These are phyloP conservation scores for Gephyroberyx darwinii DNA, from an alignment of 2,797 vertebrate species.

Conservation along the genomic window DNA sequence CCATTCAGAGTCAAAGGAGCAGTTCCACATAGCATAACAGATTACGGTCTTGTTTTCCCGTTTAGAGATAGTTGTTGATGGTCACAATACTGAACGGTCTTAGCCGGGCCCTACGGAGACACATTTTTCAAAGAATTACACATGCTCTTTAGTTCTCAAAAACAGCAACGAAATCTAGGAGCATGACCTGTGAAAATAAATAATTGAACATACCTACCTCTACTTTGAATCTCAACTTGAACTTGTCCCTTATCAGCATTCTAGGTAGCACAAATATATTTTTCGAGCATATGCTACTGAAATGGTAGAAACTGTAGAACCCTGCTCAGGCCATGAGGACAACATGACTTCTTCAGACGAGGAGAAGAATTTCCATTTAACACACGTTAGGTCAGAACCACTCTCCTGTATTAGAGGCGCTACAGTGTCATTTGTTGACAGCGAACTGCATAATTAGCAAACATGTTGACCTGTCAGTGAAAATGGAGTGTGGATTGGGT, in stretches of 20 bases:
- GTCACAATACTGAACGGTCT: conserved; percentile 20
- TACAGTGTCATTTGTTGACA: no score
- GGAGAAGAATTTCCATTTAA: background rate
- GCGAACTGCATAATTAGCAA: background rate
- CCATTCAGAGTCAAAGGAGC: conserved; percentile 28
- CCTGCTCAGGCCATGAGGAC: conserved; percentile 14
- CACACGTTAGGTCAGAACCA: background rate
- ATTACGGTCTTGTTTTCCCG: conserved; percentile 39
- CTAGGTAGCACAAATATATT: background rate
- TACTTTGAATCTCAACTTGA: background rate
- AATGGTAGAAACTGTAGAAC: background rate
- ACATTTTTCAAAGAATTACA: background rate
- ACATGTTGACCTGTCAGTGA: background rate
- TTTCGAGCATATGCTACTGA: background rate
- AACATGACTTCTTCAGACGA: background rate
- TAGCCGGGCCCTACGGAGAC: conserved; percentile 13
- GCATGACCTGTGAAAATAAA: background rate
- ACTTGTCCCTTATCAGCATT: background rate
- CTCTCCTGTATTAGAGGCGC: no score
- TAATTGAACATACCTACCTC: background rate
- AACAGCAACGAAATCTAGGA: background rate
- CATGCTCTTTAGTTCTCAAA: no score
- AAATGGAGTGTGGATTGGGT: no score
- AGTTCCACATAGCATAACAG: conserved; percentile 29
- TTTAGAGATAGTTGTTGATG: conserved; percentile 15